A percentile compares a stretch with the other conserved stretches of the same genome.
Evolutionary conservation across 2,888 invertebrate genomes (phyloP).

Genomic region (Drosophila borborema): DNA sequence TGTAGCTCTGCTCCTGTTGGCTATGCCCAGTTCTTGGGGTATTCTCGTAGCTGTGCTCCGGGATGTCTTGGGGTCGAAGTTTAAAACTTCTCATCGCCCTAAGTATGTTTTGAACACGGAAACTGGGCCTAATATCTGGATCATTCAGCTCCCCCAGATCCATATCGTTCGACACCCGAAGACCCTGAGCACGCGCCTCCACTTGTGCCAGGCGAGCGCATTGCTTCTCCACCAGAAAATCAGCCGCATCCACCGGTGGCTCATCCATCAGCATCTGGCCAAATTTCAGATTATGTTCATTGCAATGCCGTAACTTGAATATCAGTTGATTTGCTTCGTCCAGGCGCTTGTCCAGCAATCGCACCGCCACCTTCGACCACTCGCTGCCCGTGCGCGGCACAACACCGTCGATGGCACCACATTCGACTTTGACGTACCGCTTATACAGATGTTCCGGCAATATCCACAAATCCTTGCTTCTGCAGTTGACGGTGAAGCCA

Average conservation of each 20-base stretch:
- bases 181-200: background rate
- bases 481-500: slow-evolving; percentile 52
- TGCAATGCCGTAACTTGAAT: background rate
- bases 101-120: slow-evolving; percentile 9
- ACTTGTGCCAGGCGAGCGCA: background rate
- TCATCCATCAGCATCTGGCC: slow-evolving; percentile 35
- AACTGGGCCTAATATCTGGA: background rate
- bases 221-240: slow-evolving; percentile 15
- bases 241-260: slow-evolving; percentile 24
- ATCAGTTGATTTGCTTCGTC: background rate
- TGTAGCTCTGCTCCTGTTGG: too few species aligned
- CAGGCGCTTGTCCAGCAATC: slow-evolving; percentile 25
- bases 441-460: slow-evolving; percentile 25
- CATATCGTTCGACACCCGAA: background rate
- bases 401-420: slow-evolving; percentile 35
- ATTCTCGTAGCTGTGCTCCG: too few species aligned
- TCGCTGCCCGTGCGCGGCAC: background rate
- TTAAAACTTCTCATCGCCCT: slow-evolving; percentile 7
- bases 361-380: slow-evolving; percentile 37
- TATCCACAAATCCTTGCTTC: slow-evolving; percentile 40
- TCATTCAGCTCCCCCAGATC: slow-evolving; percentile 34
- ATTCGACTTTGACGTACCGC: background rate
- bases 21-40: background rate
- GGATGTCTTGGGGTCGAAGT: background rate
- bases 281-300: background rate